These are phyloP conservation scores for Tupaia tana DNA, from an alignment of 2,113 vertebrate species.

Conservation along the genomic window DNA sequence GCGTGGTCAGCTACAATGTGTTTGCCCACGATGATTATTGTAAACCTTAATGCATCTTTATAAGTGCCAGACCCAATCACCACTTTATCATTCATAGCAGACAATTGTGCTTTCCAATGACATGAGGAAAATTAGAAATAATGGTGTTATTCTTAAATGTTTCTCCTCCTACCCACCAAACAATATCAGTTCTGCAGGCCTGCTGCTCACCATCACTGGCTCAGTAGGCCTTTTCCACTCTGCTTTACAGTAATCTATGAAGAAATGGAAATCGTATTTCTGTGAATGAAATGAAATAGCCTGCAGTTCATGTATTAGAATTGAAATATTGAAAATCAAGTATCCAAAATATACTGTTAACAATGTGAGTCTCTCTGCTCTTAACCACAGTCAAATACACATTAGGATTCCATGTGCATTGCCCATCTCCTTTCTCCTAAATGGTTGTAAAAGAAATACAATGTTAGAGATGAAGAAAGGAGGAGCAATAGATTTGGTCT, in stretches of 20 bases:
- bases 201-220: neutral
- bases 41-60: neutral
- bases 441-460: neutral
- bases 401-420: neutral
- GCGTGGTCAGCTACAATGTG: neutral
- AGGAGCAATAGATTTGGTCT: neutral
- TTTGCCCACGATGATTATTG: neutral
- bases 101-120: neutral
- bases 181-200: neutral
- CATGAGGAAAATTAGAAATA: neutral
- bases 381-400: neutral
- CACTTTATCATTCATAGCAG: neutral
- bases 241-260: slow-evolving; percentile 30
- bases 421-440: neutral
- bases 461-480: neutral
- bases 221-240: neutral
- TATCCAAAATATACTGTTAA: neutral
- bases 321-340: slow-evolving; percentile 37
- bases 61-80: neutral
- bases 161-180: neutral
- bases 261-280: neutral
- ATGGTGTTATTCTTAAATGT: neutral
- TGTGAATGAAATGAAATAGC: slow-evolving; percentile 7
- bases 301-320: neutral
- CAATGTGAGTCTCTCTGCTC: neutral